Percentiles rank a stretch among this genome's conserved stretches.
These are phyloP conservation scores for Cryptomyrus ogoouensis DNA, from an alignment of 2,113 vertebrate genomes.

Conservation along the genomic window DNA sequence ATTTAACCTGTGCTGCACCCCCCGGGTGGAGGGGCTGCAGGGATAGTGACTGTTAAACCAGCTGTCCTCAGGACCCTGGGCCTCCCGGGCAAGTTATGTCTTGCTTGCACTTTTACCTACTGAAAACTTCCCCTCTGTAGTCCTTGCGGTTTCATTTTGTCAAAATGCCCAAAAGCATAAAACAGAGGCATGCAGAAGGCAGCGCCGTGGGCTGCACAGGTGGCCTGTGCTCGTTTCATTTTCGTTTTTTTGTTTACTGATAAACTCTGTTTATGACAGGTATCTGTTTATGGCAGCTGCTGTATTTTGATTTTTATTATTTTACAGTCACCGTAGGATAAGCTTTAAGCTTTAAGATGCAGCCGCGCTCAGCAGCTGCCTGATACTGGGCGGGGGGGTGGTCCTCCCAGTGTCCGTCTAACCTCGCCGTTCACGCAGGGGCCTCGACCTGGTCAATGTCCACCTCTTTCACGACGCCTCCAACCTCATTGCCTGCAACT, in stretches of 20 bases:
- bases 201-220: background rate
- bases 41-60: background rate
- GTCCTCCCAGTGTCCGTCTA: background rate
- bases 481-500: constrained; percentile 68
- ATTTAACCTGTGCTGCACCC: constrained; percentile 27
- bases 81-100: background rate
- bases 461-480: constrained; percentile 77
- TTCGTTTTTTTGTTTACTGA: background rate
- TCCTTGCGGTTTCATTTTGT: background rate
- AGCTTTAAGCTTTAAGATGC: background rate
- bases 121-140: background rate
- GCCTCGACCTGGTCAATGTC: constrained; percentile 69
- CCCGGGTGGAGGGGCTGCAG: background rate
- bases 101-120: background rate
- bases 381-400: too few relatives aligned
- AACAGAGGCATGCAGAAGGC: background rate
- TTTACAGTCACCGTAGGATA: background rate
- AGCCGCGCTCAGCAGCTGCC: background rate
- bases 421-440: constrained; percentile 44
- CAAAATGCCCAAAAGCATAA: background rate
- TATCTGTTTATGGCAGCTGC: too few relatives aligned
- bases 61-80: background rate
- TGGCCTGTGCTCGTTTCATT: background rate
- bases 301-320: background rate
- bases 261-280: background rate